Conservation (phyloP, 2,113 vertebrate species). For the Halcyon malimbica region DNA sequence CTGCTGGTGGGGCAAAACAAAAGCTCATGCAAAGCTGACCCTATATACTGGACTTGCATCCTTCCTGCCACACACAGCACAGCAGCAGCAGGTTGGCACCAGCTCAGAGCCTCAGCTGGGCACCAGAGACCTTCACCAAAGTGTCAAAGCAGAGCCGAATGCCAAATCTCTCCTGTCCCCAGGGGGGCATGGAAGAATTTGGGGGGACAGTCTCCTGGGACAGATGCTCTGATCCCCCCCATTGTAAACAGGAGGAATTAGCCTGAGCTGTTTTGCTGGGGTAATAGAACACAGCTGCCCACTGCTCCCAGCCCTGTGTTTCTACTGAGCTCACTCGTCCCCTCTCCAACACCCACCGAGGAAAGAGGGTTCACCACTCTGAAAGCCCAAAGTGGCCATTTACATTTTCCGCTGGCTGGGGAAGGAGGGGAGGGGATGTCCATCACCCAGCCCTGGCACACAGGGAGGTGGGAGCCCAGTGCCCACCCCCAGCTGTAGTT, state of each 20-base stretch:
- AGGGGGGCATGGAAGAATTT: neutral
- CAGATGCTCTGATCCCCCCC: neutral
- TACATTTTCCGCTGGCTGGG: neutral
- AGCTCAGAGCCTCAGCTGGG: accelerated
- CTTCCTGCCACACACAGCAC: neutral
- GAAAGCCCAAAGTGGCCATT: neutral
- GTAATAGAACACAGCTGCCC: neutral
- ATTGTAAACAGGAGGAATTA: neutral
- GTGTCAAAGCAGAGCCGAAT: neutral
- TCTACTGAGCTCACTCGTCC: neutral
- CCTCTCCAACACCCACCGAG: neutral
- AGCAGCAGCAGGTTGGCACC: neutral
- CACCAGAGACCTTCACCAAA: accelerated
- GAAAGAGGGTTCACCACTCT: neutral
- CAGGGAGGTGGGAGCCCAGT: neutral
- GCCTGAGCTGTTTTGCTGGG: neutral
- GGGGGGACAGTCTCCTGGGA: neutral
- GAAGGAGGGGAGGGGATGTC: neutral
- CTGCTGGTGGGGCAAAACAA: neutral
- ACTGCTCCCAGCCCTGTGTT: neutral
- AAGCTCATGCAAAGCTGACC: neutral
- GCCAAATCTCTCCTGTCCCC: neutral
- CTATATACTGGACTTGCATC: neutral
- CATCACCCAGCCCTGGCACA: neutral
- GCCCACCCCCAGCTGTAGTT: neutral